Percentiles rank a stretch among this genome's conserved stretches.
phyloP scores from a whole-genome alignment of 2,113 vertebrate genomes.

The Mormyrus iriodes region DNA sequence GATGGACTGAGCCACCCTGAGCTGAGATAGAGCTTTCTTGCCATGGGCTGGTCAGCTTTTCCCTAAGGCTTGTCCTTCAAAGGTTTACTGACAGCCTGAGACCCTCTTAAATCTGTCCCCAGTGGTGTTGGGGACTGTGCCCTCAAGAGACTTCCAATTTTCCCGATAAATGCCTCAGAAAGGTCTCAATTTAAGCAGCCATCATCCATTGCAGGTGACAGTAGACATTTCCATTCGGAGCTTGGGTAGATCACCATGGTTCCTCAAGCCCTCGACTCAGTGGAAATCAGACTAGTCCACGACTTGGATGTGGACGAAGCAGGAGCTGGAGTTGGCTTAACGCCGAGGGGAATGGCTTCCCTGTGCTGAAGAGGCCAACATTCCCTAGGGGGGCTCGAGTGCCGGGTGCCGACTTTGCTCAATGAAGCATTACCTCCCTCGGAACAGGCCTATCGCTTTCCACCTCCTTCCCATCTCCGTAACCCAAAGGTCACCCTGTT shows the following conservation, averaged over 20 bases:
- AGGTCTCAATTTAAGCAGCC: not conserved
- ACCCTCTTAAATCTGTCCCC: not conserved
- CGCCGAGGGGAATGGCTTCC: not conserved
- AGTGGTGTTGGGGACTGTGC: not conserved
- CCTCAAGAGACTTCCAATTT: not conserved
- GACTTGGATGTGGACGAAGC: not conserved
- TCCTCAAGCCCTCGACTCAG: not conserved
- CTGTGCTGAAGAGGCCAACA: not conserved
- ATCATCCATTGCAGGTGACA: not conserved
- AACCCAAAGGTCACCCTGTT: conserved; percentile 11
- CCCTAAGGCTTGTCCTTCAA: not conserved
- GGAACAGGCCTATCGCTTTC: not conserved
- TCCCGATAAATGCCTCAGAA: not conserved
- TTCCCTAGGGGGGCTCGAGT: not conserved
- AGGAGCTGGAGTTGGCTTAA: not conserved
- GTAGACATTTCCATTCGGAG: not conserved
- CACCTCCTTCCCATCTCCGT: not conserved
- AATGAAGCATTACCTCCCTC: not conserved
- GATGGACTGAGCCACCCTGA: not conserved
- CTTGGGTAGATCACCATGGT: not conserved
- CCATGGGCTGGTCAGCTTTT: not conserved
- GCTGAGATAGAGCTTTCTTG: not conserved
- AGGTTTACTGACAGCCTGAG: not conserved
- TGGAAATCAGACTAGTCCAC: not conserved
- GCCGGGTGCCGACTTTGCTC: not conserved